phyloP scores from a whole-genome alignment of 2,113 vertebrate genomes.

The Callionymus lyra region DNA sequence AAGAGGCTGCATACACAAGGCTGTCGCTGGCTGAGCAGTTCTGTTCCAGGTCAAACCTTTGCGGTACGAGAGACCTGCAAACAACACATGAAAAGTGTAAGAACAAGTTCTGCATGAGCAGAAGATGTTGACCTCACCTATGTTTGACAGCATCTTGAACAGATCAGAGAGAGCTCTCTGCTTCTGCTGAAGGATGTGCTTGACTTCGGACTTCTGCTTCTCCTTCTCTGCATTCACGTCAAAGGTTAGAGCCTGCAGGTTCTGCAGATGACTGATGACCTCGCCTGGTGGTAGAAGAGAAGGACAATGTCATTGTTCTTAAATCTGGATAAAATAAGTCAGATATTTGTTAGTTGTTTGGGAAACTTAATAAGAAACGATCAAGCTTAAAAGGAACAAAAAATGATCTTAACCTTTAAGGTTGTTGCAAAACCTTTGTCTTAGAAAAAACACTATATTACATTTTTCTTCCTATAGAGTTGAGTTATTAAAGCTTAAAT shows the following conservation, averaged over 20 bases:
- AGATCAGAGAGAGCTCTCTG: slow-evolving; percentile 88
- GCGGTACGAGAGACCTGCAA: slow-evolving; percentile 85
- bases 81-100: not conserved
- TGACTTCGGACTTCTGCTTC: slow-evolving; percentile 82
- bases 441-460: no score
- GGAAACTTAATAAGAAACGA: no score
- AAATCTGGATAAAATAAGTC: no score
- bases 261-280: slow-evolving; percentile 72
- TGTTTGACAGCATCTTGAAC: slow-evolving; percentile 82
- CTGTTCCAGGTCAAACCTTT: slow-evolving; percentile 83
- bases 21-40: slow-evolving; percentile 61
- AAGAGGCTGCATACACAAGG: slow-evolving; percentile 75
- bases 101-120: no score
- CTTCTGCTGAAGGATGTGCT: slow-evolving; percentile 92
- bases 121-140: slow-evolving; percentile 19
- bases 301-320: no score
- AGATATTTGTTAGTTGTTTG: no score
- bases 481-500: no score
- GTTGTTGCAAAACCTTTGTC: no score
- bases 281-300: slow-evolving; percentile 58
- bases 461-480: no score
- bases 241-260: slow-evolving; percentile 76
- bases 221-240: slow-evolving; percentile 77
- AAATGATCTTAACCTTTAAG: no score
- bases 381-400: no score